phyloP scores from a whole-genome alignment of 92 coral and sea anemone species.

The Siderastrea radians region DNA sequence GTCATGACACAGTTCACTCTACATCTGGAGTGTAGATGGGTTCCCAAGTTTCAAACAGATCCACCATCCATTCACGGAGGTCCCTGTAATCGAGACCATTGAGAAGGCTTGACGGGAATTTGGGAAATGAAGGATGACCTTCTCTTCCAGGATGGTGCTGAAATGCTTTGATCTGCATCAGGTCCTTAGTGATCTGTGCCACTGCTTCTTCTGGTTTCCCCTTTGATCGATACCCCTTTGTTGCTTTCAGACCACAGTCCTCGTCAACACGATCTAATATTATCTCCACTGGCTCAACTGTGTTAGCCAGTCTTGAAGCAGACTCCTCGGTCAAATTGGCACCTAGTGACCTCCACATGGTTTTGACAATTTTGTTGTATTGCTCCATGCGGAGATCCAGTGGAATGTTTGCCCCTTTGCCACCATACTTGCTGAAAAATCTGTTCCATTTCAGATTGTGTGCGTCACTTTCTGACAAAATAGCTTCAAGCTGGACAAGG shows the following conservation, averaged over 20 bases:
- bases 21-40: no score
- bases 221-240: constrained; percentile 22
- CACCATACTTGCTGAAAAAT: constrained; percentile 29
- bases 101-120: constrained; percentile 31
- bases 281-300: constrained; percentile 46
- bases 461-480: constrained; percentile 39
- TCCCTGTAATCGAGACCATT: no score
- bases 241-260: constrained; percentile 46
- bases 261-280: constrained; percentile 47
- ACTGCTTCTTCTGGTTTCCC: constrained; percentile 56
- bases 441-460: constrained; percentile 30
- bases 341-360: constrained; percentile 49
- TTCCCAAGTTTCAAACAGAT: no score
- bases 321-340: constrained; percentile 54
- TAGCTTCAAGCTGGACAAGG: constrained; percentile 15
- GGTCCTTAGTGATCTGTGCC: constrained; percentile 43
- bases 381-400: constrained; percentile 65
- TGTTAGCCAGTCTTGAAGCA: constrained; percentile 64
- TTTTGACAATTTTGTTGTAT: constrained; percentile 54
- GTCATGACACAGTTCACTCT: no score
- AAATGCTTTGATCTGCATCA: constrained; percentile 46
- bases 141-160: constrained; percentile 40
- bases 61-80: no score
- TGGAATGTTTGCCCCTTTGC: constrained; percentile 48
- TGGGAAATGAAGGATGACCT: constrained; percentile 63